phyloP scores from a whole-genome alignment of 2,888 invertebrate genomes.

The Clunio marinus region DNA sequence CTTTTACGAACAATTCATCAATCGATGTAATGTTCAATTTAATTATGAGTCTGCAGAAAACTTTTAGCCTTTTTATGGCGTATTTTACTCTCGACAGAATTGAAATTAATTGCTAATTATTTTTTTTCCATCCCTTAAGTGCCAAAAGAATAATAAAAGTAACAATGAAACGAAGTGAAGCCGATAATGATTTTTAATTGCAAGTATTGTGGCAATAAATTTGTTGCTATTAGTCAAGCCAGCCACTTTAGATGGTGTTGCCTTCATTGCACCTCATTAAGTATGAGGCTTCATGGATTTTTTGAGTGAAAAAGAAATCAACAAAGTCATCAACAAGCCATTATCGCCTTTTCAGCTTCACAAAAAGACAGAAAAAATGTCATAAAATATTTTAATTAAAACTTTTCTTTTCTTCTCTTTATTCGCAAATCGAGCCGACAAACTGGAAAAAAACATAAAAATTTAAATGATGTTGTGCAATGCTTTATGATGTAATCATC shows the following conservation, averaged over 20 bases:
- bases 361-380: too few species aligned
- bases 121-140: not conserved
- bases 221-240: not conserved
- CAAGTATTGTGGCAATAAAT: constrained; percentile 20
- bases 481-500: constrained; percentile 29
- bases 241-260: not conserved
- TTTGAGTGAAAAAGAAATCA: not conserved
- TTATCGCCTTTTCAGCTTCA: constrained; percentile 21
- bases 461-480: constrained; percentile 22
- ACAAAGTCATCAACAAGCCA: constrained; percentile 4
- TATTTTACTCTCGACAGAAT: not conserved
- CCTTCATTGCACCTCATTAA: constrained; percentile 16
- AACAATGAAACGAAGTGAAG: not conserved
- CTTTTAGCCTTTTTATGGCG: not conserved
- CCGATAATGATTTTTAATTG: constrained; percentile 28
- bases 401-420: not conserved
- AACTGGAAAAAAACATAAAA: not conserved
- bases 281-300: not conserved
- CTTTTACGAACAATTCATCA: not conserved
- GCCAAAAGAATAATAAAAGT: too few species aligned
- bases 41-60: constrained; percentile 14
- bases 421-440: too few species aligned
- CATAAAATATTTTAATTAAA: constrained; percentile 24
- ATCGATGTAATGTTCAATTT: constrained; percentile 18
- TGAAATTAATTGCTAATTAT: constrained; percentile 11